Conservation (phyloP, 2,113 vertebrate species). For the Phycodurus eques region DNA sequence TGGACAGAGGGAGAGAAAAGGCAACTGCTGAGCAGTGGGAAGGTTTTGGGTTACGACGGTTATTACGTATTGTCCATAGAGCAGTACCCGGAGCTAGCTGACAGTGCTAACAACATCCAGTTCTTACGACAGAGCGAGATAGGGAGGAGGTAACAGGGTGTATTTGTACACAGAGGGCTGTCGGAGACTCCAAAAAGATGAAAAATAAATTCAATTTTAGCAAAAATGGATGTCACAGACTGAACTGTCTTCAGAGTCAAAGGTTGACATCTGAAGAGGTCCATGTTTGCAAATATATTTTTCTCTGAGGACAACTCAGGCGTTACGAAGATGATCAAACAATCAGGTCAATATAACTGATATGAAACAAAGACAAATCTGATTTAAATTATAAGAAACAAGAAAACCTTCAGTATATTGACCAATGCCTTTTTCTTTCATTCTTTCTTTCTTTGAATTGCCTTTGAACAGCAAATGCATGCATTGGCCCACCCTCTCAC, state of each 20-base stretch:
- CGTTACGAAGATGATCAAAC: constrained; percentile 18
- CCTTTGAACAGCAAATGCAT: constrained; percentile 38
- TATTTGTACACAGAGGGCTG: constrained; percentile 15
- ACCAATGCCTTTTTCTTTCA: constrained; percentile 34
- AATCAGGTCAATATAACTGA: constrained; percentile 28
- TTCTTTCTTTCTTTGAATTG: constrained; percentile 14
- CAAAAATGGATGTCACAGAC: constrained; percentile 51
- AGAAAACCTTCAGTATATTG: constrained; percentile 11
- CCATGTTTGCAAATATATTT: constrained; percentile 19
- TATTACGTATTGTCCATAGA: constrained; percentile 98
- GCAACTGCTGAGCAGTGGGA: constrained; percentile 94
- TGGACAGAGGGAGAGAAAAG: constrained; percentile 99
- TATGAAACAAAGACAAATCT: constrained; percentile 15
- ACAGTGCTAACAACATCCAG: constrained; percentile 98
- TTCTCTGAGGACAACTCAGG: constrained; percentile 6
- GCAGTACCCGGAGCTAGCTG: constrained; percentile 97
- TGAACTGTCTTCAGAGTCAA: constrained; percentile 33
- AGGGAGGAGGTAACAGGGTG: constrained; percentile 93
- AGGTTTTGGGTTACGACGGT: constrained; percentile 95
- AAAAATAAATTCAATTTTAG: constrained; percentile 14
- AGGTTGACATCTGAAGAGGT: constrained; percentile 26
- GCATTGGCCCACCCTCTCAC: constrained; percentile 32
- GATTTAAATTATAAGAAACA: constrained; percentile 18
- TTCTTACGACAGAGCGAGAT: constrained; percentile 98
- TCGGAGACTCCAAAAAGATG: constrained; percentile 28